A percentile compares a stretch with the other conserved stretches of the same genome.
Conservation (phyloP, 2,888 invertebrate species). For the Steromphala cineraria region DNA sequence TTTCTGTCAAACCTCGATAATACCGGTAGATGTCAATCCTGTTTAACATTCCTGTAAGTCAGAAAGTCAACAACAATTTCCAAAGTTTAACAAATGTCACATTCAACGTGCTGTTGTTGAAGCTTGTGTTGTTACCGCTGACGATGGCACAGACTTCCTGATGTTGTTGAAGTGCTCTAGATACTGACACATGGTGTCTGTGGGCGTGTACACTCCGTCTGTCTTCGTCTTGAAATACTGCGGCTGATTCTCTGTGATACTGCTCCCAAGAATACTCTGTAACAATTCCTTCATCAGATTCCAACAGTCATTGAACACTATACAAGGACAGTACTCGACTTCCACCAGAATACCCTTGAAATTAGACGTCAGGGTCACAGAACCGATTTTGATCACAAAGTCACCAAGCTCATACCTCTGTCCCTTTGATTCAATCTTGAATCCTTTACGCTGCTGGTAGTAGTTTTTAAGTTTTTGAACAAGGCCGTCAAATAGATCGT, state of each 20-base stretch:
- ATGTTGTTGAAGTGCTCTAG: constrained; percentile 94
- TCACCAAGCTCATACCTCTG: constrained; percentile 82
- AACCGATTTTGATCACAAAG: constrained; percentile 94
- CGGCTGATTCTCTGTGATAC: constrained; percentile 79
- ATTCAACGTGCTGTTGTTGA: no score
- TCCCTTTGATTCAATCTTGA: constrained; percentile 87
- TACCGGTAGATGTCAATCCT: no score
- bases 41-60: no score
- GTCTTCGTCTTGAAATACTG: constrained; percentile 85
- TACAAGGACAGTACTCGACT: constrained; percentile 94
- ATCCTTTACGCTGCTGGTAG: constrained; percentile 88
- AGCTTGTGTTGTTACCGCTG: neutral
- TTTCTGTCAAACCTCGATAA: no score
- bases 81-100: no score
- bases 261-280: constrained; percentile 90
- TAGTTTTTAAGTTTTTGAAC: constrained; percentile 89
- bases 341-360: constrained; percentile 95
- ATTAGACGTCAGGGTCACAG: constrained; percentile 89
- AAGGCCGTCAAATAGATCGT: constrained; percentile 91
- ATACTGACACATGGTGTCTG: constrained; percentile 95
- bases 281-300: constrained; percentile 92
- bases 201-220: constrained; percentile 91
- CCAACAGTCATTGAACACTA: constrained; percentile 92
- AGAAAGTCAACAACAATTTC: no score
- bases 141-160: constrained; percentile 79